Conservation (phyloP, 2,113 vertebrate species). For the Marmota flaviventris region DNA sequence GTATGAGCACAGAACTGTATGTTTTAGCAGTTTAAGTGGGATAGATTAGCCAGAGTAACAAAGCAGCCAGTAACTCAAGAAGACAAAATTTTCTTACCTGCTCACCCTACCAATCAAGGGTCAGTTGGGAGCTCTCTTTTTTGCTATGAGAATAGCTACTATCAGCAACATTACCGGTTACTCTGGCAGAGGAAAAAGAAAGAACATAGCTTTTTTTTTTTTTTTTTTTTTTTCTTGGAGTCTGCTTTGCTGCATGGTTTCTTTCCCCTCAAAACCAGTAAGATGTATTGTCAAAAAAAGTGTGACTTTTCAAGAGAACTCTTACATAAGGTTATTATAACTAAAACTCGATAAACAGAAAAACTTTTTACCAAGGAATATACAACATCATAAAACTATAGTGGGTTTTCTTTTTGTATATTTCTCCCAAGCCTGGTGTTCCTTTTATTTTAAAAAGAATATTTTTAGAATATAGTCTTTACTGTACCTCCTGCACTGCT, state of each 20-base stretch:
- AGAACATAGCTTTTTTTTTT: not conserved
- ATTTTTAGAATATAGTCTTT: not conserved
- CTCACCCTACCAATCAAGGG: not conserved
- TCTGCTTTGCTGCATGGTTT: not conserved
- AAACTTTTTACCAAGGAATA: not conserved
- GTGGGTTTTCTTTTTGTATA: not conserved
- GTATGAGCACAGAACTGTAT: not conserved
- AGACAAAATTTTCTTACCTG: not conserved
- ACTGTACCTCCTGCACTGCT: not conserved
- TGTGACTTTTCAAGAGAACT: not conserved
- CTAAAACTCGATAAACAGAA: not conserved
- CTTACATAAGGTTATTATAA: not conserved
- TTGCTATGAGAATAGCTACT: not conserved
- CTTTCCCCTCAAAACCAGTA: not conserved
- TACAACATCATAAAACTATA: not conserved
- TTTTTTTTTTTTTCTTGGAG: not conserved
- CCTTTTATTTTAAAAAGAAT: constrained; percentile 12
- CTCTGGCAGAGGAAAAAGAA: not conserved
- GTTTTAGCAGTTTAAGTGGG: not conserved
- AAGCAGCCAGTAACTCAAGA: not conserved
- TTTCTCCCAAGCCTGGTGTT: not conserved
- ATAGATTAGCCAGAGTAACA: not conserved
- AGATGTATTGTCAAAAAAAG: not conserved
- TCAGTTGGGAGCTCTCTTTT: not conserved
- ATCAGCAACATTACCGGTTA: not conserved